phyloP scores from a whole-genome alignment of 2,888 invertebrate species.

The Mythimna albipuncta region DNA sequence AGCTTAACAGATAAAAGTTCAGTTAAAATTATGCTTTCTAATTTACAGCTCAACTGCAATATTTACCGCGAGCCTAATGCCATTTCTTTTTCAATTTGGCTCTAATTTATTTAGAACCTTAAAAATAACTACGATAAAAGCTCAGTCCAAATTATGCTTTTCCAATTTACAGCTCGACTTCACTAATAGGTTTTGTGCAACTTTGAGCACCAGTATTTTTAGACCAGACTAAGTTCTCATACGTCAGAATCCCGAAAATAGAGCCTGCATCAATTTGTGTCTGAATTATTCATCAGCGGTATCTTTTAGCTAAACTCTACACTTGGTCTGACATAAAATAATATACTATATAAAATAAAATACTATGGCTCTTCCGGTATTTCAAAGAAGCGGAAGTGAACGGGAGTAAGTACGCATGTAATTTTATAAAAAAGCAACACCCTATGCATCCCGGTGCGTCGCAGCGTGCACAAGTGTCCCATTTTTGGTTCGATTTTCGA shows the following conservation, averaged over 20 bases:
- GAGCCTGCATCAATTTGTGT: neutral
- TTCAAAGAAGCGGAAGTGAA: conserved; percentile 80
- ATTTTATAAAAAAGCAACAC: conserved; percentile 76
- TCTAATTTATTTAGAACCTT: neutral
- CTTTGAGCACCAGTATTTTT: neutral
- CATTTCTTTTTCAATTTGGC: neutral
- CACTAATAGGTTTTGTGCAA: neutral
- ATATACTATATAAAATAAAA: too few species aligned
- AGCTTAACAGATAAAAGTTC: too few species aligned
- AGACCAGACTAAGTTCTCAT: neutral
- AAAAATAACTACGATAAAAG: neutral
- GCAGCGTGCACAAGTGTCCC: conserved; percentile 77
- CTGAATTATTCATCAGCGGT: neutral
- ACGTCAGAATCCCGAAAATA: neutral
- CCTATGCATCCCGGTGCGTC: conserved; percentile 70
- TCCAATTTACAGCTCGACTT: neutral
- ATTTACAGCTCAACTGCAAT: too few species aligned
- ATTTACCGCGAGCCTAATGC: neutral
- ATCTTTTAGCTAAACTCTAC: neutral
- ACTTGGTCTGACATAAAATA: conserved; percentile 10
- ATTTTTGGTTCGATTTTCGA: conserved; percentile 75
- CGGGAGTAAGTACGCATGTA: conserved; percentile 70
- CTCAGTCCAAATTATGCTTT: neutral
- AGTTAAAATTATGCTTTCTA: too few species aligned
- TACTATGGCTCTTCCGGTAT: conserved; percentile 71